A percentile compares a stretch with the other conserved stretches of the same genome.
Conservation (phyloP, 1,140 invertebrate species). For the Melipona quadrifasciata region DNA sequence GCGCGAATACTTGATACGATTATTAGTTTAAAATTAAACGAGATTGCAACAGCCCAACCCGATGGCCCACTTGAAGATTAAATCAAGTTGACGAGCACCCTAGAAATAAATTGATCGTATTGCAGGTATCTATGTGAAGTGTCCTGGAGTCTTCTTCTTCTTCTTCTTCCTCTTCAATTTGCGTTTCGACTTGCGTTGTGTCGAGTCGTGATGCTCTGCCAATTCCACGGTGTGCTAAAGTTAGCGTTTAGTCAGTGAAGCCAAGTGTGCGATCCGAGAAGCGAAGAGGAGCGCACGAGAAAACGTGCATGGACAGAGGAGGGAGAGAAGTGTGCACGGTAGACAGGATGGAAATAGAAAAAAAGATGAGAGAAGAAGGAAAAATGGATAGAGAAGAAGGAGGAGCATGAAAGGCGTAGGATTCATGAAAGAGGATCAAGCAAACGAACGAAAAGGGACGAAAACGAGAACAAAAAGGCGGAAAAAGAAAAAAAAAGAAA, state of each 20-base stretch:
- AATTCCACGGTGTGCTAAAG: constrained; percentile 67
- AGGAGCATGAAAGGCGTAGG: constrained; percentile 9
- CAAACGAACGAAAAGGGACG: not conserved
- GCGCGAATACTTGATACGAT: no score
- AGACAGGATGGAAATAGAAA: constrained; percentile 14
- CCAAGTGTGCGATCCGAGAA: constrained; percentile 37
- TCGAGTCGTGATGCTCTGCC: constrained; percentile 53
- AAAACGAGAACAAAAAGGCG: not conserved
- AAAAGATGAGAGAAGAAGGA: not conserved
- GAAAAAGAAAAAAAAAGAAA: not conserved
- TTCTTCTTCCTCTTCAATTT: not conserved
- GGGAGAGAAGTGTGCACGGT: not conserved
- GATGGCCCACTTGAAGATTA: no score
- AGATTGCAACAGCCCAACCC: no score
- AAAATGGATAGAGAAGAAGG: constrained; percentile 3
- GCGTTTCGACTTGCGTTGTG: constrained; percentile 28
- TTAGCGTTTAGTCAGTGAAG: constrained; percentile 54
- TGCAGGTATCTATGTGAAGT: not conserved
- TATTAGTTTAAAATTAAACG: no score
- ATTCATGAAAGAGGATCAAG: not conserved
- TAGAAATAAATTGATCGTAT: not conserved
- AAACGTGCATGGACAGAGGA: not conserved
- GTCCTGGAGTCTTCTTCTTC: constrained; percentile 7
- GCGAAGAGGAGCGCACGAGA: not conserved
- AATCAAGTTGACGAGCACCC: not conserved